These are phyloP conservation scores for Hylaeus volcanicus DNA, from an alignment of 1,140 invertebrate genomes.

Conservation along the genomic window DNA sequence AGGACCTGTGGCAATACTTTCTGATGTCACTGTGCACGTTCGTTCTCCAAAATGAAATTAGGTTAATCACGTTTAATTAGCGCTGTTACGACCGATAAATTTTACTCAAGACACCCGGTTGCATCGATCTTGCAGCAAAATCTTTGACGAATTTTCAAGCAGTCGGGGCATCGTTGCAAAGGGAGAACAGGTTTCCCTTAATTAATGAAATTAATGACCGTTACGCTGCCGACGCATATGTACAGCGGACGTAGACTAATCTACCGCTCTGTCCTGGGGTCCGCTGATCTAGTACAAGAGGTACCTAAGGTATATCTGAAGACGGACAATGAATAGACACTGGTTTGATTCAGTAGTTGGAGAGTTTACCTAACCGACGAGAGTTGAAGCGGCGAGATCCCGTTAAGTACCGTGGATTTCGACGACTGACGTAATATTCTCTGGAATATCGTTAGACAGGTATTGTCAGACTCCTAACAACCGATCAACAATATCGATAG, in stretches of 20 bases:
- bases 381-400: constrained; percentile 10
- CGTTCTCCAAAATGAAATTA: no score
- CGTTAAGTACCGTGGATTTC: constrained; percentile 15
- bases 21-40: no score
- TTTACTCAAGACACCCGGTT: neutral
- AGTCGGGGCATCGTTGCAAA: constrained; percentile 52
- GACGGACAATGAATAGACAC: constrained; percentile 57
- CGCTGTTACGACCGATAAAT: constrained; percentile 23
- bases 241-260: constrained; percentile 65
- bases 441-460: neutral
- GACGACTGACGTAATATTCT: constrained; percentile 9
- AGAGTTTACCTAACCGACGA: constrained; percentile 34
- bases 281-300: constrained; percentile 57
- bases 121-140: constrained; percentile 12
- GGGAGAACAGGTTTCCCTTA: constrained; percentile 64
- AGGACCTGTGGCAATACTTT: no score
- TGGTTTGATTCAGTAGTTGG: constrained; percentile 25
- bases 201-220: constrained; percentile 75
- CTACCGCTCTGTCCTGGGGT: constrained; percentile 47
- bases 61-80: neutral
- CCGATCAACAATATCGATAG: neutral
- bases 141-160: constrained; percentile 54
- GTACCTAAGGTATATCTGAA: constrained; percentile 49
- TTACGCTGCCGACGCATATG: constrained; percentile 57
- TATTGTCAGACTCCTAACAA: neutral